These are phyloP conservation scores for Aphelenchoides besseyi DNA, from an alignment of 1,140 invertebrate species.

Conservation along the genomic window DNA sequence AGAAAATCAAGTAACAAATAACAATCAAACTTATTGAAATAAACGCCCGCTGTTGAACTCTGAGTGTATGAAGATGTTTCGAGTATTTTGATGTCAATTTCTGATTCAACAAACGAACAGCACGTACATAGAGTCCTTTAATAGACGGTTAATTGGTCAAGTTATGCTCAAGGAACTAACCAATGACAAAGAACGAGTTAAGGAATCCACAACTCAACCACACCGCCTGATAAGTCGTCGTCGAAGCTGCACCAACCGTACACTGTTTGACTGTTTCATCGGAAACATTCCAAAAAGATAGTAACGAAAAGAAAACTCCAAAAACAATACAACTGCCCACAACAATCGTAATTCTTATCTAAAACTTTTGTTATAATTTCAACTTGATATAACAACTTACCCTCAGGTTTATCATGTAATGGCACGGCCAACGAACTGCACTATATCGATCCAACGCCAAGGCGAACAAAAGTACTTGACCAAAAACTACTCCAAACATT, in stretches of 20 bases:
- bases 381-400: neutral
- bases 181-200: conserved; percentile 13
- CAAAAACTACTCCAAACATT: neutral
- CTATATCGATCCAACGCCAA: conserved; percentile 11
- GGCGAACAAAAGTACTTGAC: neutral
- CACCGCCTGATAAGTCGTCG: neutral
- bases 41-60: conserved; percentile 16
- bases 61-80: conserved; percentile 12
- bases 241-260: conserved; percentile 7
- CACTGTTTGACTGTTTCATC: conserved; percentile 8
- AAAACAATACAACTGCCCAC: neutral
- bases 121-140: conserved; percentile 8
- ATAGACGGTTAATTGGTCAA: neutral
- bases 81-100: conserved; percentile 5
- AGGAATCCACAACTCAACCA: neutral
- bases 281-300: conserved; percentile 3
- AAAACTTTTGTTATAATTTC: neutral
- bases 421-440: conserved; percentile 10
- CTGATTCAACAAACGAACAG: conserved; percentile 10
- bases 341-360: neutral
- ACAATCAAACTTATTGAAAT: conserved; percentile 9
- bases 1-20: conserved; percentile 15
- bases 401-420: too few species aligned
- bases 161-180: neutral
- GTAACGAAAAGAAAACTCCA: neutral